Conservation (phyloP, 1,140 invertebrate species). For the Heliconius melpomene region DNA sequence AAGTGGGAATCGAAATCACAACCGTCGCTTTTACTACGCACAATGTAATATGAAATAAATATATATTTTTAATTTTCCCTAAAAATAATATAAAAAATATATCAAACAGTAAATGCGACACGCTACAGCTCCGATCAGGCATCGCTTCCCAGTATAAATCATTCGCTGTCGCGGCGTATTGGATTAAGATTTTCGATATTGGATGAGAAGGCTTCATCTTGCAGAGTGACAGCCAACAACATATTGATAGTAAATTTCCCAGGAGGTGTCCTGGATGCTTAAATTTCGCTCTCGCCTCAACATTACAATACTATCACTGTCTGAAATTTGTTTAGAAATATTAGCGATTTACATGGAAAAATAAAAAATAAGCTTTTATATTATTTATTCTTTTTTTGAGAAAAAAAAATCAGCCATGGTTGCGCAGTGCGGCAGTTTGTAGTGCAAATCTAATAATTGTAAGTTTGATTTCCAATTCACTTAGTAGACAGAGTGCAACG, state of each 20-base stretch:
- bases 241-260: slow-evolving; percentile 65
- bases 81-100: no score
- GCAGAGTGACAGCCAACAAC: slow-evolving; percentile 60
- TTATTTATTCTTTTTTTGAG: no score
- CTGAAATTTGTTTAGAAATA: background rate
- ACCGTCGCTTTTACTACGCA: no score
- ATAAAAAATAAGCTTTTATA: background rate
- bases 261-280: slow-evolving; percentile 32
- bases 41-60: no score
- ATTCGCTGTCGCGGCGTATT: slow-evolving; percentile 73
- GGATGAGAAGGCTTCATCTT: slow-evolving; percentile 67
- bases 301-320: slow-evolving; percentile 1
- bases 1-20: no score
- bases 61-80: no score
- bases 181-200: slow-evolving; percentile 76
- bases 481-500: no score
- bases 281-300: background rate
- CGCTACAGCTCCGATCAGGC: slow-evolving; percentile 56
- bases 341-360: background rate
- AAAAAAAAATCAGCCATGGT: no score
- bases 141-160: slow-evolving; percentile 69
- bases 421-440: no score
- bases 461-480: no score
- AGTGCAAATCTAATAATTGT: no score
- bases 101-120: slow-evolving; percentile 36